Base-by-base conservation (phyloP, 2,888 invertebrate species). In the Rhimphoctona megacephalus region DNA sequence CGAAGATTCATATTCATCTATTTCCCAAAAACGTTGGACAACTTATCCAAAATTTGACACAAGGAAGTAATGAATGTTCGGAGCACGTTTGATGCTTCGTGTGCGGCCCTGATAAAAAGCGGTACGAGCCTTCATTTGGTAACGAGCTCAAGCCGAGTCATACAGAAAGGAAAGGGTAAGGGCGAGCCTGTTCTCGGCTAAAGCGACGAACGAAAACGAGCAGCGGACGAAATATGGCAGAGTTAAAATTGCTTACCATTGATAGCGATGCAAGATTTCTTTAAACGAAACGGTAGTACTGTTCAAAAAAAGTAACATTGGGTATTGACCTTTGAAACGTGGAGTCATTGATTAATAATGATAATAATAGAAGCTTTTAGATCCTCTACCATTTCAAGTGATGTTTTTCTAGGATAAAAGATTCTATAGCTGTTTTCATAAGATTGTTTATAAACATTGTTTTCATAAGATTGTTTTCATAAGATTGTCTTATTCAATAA, bases 131-230 rank as follows among this genome's bases (percentile, higher is more conserved):
- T 85, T 84, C 74, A 83, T 86, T 86, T 83, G 36, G 72, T 88
- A 84, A 88, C 85, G 86, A 86, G 64, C 78, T 66, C 49, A 22
- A 81, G 81, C 39, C 85, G 85, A 85, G 85, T 85, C 81, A 81
- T 81, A 81, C 77, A 57, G 49, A 66, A 49, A 14, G 33, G 33
- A 66, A 52, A 25, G 54, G 72, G 67, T 0, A 8, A 46, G 46
- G 61, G 49, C 57, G 57, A 57, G 66, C 36, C 39, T 33, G 17
- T 9, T 52, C 78, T 46, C 30, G 64, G 33, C 66, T 77, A 25
- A 57, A 73, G 73, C 22, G 57, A 66, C 81, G 14, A 66, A 76
- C 64, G 43, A 76, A 69, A 76, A 46, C 39, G 39, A 25, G 52
- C 72, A 67, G 5, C 22, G 81, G 49, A 66, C 77, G 30, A 61